Conservation (phyloP, 2,797 vertebrate genomes). For the Pelodytes ibericus region DNA sequence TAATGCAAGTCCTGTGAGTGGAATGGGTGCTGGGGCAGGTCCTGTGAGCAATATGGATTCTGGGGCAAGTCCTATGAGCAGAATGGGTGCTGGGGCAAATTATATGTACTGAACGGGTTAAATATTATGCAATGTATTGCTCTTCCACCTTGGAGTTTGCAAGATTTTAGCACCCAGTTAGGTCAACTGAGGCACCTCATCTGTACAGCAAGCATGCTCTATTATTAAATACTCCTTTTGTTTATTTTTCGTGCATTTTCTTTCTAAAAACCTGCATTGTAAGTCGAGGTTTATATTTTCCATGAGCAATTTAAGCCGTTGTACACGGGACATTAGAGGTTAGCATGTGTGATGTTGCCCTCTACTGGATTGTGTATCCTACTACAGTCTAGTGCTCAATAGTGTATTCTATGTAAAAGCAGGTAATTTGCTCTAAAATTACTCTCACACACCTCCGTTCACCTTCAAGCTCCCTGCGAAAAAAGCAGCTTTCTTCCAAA, state of each 20-base stretch:
- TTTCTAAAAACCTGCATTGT: constrained; percentile 6
- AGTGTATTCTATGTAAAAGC: background rate
- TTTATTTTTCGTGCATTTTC: background rate
- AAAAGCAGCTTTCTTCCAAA: background rate
- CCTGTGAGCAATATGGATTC: too few relatives aligned
- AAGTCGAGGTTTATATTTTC: background rate
- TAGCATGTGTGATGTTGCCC: constrained; percentile 9
- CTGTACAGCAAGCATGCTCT: background rate
- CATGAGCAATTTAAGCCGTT: background rate
- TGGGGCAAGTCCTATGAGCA: too few relatives aligned
- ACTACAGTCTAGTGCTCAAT: background rate
- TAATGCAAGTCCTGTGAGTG: too few relatives aligned
- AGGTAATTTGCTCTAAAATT: background rate
- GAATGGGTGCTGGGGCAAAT: too few relatives aligned
- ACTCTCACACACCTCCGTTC: background rate
- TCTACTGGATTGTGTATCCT: background rate
- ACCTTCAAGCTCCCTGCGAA: constrained; percentile 6
- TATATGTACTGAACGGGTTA: too few relatives aligned
- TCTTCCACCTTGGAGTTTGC: too few relatives aligned
- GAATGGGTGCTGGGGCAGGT: too few relatives aligned
- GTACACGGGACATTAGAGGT: background rate
- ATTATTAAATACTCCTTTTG: constrained; percentile 20
- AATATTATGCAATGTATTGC: too few relatives aligned
- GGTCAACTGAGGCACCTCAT: too few relatives aligned
- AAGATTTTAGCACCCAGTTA: too few relatives aligned